phyloP scores from a whole-genome alignment of 2,888 invertebrate species.

The Thumatha senex region DNA sequence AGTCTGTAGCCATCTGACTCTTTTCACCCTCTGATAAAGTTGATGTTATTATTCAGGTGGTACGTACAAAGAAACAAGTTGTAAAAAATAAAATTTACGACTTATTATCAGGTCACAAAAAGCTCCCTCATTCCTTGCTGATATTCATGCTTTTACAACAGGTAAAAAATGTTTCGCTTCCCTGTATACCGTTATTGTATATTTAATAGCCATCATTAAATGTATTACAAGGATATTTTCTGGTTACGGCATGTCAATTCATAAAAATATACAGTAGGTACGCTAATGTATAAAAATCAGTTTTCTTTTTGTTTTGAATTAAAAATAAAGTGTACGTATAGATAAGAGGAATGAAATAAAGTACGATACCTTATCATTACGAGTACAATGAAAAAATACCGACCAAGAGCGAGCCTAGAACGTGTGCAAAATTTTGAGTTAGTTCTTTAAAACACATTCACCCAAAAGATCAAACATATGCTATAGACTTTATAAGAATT shows the following conservation, averaged over 20 bases:
- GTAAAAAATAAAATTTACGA: slow-evolving; percentile 27
- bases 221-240: background rate
- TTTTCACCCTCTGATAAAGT: slow-evolving; percentile 56
- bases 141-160: slow-evolving; percentile 3
- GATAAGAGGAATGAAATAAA: too few species aligned
- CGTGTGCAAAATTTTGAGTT: too few species aligned
- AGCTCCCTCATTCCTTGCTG: slow-evolving; percentile 3
- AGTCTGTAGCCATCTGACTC: slow-evolving; percentile 48
- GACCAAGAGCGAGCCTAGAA: too few species aligned
- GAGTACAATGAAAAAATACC: too few species aligned
- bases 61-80: slow-evolving; percentile 39
- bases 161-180: background rate
- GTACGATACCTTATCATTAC: too few species aligned
- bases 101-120: slow-evolving; percentile 17
- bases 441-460: too few species aligned
- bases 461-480: too few species aligned
- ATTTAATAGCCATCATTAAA: background rate
- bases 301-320: too few species aligned
- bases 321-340: too few species aligned
- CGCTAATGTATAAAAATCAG: background rate
- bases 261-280: background rate
- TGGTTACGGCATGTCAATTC: background rate
- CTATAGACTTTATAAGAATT: too few species aligned
- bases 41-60: slow-evolving; percentile 53
- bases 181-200: background rate